A percentile compares a stretch with the other conserved stretches of the same genome.
Conservation (phyloP, 2,797 vertebrate genomes). For the Spinus pinus region DNA sequence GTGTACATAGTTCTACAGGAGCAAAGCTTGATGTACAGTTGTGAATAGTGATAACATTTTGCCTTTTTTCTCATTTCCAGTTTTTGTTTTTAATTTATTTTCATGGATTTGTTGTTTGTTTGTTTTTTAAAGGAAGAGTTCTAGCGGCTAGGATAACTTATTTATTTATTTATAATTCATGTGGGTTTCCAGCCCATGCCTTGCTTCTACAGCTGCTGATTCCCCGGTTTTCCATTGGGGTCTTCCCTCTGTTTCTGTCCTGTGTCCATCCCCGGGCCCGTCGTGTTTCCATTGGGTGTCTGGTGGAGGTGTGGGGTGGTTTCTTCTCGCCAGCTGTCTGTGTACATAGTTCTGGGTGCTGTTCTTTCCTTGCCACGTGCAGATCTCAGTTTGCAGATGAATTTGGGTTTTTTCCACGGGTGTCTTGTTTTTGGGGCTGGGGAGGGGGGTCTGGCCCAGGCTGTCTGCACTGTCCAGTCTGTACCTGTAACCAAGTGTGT, state of each 20-base stretch:
- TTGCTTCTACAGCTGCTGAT: slow-evolving; percentile 69
- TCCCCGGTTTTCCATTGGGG: not conserved
- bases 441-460: slow-evolving; percentile 16
- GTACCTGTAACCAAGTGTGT: slow-evolving; percentile 63
- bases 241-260: not conserved
- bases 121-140: slow-evolving; percentile 47
- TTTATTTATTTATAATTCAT: slow-evolving; percentile 82
- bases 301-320: slow-evolving; percentile 12
- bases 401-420: not conserved
- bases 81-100: slow-evolving; percentile 74
- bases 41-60: slow-evolving; percentile 59
- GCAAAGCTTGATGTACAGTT: slow-evolving; percentile 72
- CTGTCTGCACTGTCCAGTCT: slow-evolving; percentile 59
- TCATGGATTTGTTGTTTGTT: not conserved
- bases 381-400: slow-evolving; percentile 17
- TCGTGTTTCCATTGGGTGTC: not conserved
- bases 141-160: slow-evolving; percentile 69
- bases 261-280: not conserved
- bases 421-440: slow-evolving; percentile 14
- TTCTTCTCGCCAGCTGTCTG: slow-evolving; percentile 23
- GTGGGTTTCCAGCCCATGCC: slow-evolving; percentile 57
- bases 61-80: not conserved
- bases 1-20: slow-evolving; percentile 69
- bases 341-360: slow-evolving; percentile 22
- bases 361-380: slow-evolving; percentile 5